Evolutionary conservation across 2,797 vertebrate species (phyloP).

Genomic region (Psittacula echo): DNA sequence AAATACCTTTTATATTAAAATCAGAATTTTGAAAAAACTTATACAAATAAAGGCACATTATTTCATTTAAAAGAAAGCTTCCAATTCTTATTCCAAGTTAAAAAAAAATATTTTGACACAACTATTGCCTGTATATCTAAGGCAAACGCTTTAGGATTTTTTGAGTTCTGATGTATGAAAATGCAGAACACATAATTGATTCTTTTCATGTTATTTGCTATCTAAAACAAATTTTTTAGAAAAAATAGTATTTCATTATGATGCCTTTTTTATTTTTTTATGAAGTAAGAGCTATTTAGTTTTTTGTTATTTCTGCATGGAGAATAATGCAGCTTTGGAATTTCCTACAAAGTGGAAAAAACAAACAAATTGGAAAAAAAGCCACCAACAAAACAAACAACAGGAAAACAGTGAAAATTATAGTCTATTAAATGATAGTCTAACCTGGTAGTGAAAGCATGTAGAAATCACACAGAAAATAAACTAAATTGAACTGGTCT

Average conservation of each 20-base stretch:
- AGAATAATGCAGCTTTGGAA: not conserved
- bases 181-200: not conserved
- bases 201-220: not conserved
- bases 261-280: not conserved
- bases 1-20: not conserved
- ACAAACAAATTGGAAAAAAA: not conserved
- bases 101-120: not conserved
- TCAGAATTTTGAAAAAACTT: not conserved
- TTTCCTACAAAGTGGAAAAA: not conserved
- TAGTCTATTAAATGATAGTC: not conserved
- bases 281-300: not conserved
- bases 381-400: rapidly evolving
- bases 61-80: not conserved
- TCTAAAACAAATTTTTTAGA: not conserved
- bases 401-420: not conserved
- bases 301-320: not conserved
- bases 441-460: not conserved
- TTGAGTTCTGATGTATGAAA: not conserved
- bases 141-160: not conserved
- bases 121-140: not conserved
- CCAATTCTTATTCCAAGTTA: not conserved
- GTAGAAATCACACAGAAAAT: not conserved
- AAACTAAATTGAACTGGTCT: rapidly evolving
- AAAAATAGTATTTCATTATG: not conserved
- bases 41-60: not conserved